Conservation (phyloP, 2,797 vertebrate species). For the Falco novaeseelandiae region DNA sequence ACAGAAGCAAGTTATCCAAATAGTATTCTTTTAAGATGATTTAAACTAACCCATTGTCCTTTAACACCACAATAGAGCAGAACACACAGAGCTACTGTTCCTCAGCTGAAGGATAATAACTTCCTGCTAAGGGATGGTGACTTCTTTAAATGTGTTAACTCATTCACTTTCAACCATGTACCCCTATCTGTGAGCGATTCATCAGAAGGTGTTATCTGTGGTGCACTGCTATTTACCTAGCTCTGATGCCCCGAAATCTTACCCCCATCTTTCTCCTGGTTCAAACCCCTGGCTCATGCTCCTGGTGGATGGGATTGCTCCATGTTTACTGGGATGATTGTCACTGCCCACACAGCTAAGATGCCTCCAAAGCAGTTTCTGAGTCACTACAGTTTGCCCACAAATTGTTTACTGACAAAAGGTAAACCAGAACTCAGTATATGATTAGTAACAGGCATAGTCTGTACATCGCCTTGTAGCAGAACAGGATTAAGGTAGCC, state of each 20-base stretch:
- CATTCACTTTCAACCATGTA: conserved; percentile 7
- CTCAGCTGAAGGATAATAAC: conserved; percentile 43
- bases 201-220: neutral
- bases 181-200: neutral
- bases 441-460: neutral
- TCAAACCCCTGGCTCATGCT: neutral
- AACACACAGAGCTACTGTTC: conserved; percentile 21
- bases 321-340: rapidly evolving
- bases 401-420: neutral
- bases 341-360: neutral
- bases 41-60: conserved; percentile 50
- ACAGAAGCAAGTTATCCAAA: conserved; percentile 6
- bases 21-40: neutral
- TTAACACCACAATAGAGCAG: conserved; percentile 2
- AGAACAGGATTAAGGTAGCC: neutral
- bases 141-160: conserved; percentile 29
- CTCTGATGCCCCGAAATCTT: neutral
- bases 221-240: neutral
- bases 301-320: neutral
- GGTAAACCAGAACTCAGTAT: neutral
- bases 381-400: neutral
- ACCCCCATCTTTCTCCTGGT: neutral
- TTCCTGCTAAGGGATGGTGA: conserved; percentile 26
- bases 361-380: neutral
- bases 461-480: neutral